These are phyloP conservation scores for Gymnoscopelus microlampas DNA, from an alignment of 2,797 vertebrate genomes.

Conservation along the genomic window DNA sequence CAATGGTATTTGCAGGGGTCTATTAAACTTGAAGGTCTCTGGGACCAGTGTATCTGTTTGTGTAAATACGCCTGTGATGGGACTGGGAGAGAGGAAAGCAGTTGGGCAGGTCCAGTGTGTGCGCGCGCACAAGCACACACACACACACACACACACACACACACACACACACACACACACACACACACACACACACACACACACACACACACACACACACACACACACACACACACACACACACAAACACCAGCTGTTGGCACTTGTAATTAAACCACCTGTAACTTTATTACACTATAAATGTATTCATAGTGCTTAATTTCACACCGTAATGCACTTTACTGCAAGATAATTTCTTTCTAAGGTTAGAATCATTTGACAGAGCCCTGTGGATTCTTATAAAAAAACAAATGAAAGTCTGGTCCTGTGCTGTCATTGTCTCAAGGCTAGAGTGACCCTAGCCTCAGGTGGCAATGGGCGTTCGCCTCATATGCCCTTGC, in stretches of 20 bases:
- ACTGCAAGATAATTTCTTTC: constrained; percentile 11
- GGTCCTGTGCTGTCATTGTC: constrained; percentile 34
- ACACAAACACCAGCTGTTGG: constrained; percentile 18
- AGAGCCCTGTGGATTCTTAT: constrained; percentile 18
- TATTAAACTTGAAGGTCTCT: constrained; percentile 17
- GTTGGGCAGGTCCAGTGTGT: background rate
- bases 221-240: no score
- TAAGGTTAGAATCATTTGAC: constrained; percentile 20
- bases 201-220: no score
- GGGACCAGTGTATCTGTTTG: constrained; percentile 17
- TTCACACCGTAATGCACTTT: constrained; percentile 39
- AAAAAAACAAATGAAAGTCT: constrained; percentile 12
- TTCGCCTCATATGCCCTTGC: constrained; percentile 41
- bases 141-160: no score
- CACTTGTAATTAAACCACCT: constrained; percentile 47
- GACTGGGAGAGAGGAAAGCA: constrained; percentile 4
- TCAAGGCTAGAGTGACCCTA: constrained; percentile 25
- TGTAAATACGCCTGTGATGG: constrained; percentile 6
- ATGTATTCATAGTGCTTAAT: constrained; percentile 41
- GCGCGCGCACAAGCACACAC: no score
- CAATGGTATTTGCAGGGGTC: constrained; percentile 23
- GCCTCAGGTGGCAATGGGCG: constrained; percentile 9
- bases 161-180: no score
- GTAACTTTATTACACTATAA: constrained; percentile 43
- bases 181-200: no score